Percentiles rank a stretch among this genome's conserved stretches.
Conservation (phyloP, 2,888 invertebrate species). For the Eretmocerus hayati region DNA sequence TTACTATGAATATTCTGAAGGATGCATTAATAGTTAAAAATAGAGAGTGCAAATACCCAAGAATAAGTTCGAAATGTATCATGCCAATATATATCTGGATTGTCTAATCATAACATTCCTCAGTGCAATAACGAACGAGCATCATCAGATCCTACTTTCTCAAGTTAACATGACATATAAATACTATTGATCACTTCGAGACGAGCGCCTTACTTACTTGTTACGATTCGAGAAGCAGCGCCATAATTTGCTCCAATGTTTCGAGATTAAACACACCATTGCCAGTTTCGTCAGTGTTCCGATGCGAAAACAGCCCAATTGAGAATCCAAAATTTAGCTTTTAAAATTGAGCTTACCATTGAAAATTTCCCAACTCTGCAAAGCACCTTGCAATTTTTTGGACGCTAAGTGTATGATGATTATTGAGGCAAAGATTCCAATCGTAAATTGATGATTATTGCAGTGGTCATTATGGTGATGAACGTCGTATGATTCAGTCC, state of each 20-base stretch:
- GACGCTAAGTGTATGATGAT: slow-evolving; percentile 32
- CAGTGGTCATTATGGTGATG: slow-evolving; percentile 22
- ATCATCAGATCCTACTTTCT: no score
- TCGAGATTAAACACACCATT: not conserved
- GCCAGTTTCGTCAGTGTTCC: not conserved
- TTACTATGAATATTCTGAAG: no score
- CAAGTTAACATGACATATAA: no score
- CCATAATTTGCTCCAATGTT: no score
- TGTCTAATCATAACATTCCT: no score
- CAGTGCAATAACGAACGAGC: no score
- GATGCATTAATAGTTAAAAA: no score
- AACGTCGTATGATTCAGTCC: slow-evolving; percentile 7
- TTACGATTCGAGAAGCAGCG: no score
- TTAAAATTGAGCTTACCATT: slow-evolving; percentile 36
- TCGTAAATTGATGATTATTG: slow-evolving; percentile 26
- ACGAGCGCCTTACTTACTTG: not conserved
- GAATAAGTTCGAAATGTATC: no score
- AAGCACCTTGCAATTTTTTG: slow-evolving; percentile 23
- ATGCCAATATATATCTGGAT: no score
- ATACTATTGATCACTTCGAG: not conserved
- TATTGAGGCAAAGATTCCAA: slow-evolving; percentile 19
- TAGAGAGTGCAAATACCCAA: no score
- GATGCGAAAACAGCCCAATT: slow-evolving; percentile 16
- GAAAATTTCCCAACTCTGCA: slow-evolving; percentile 34
- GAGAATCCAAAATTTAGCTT: slow-evolving; percentile 18